Conservation (phyloP, 1,140 invertebrate genomes). For the Antheraea mylitta region DNA sequence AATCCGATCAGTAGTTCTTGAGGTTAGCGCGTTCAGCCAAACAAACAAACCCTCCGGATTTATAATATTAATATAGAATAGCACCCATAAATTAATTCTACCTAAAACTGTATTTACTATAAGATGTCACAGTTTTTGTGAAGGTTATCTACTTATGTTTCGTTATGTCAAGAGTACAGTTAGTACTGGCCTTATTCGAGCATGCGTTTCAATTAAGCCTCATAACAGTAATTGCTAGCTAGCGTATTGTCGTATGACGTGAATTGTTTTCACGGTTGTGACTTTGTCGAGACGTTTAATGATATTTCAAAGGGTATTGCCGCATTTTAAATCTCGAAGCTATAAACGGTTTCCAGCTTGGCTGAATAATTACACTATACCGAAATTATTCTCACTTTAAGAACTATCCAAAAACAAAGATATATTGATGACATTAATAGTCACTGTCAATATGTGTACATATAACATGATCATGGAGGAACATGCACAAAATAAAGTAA, state of each 20-base stretch:
- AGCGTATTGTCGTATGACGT: slow-evolving; percentile 11
- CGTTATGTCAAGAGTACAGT: slow-evolving; percentile 24
- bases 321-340: background rate
- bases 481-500: no score
- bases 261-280: slow-evolving; percentile 13
- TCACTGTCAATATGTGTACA: no score
- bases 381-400: no score
- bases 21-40: no score
- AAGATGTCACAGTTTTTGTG: background rate
- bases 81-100: no score
- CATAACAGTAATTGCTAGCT: slow-evolving; percentile 63
- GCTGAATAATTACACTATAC: background rate
- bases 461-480: no score
- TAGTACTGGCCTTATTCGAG: slow-evolving; percentile 39
- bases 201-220: slow-evolving; percentile 67
- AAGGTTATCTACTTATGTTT: slow-evolving; percentile 13
- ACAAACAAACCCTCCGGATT: no score
- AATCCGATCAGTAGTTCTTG: no score
- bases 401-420: no score
- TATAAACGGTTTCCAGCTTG: background rate
- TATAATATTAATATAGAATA: no score
- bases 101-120: background rate
- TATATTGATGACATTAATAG: no score
- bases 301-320: background rate
- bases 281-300: background rate